Evolutionary conservation across 2,888 invertebrate genomes (phyloP), one percentile per base, ranked within the genome.

Genomic region (Catocala fraxini): DNA sequence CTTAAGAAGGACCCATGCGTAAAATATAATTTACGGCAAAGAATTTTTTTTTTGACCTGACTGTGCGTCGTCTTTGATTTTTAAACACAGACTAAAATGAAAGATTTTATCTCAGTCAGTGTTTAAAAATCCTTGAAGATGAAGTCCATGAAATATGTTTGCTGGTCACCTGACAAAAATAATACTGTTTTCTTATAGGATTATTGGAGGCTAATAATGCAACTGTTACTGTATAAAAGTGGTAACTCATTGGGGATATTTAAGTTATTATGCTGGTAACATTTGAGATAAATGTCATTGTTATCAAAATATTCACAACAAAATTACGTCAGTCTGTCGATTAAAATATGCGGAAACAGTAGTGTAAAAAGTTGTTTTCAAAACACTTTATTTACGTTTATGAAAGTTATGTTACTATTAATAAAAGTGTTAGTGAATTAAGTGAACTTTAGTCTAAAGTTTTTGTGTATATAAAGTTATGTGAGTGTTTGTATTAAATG

Each of bases 321-420:
- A 70, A 67, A 76, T 58, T 61, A 59, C 55, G 55, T 72, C 65
- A 58, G 67, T 80, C 79, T 83, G 84, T 83, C 70, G 74, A 75
- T 73, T 76, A 55, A 42, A 66, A 64, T 58, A 63, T 58, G 65
- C 45, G 61, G 33, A 33, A 46, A 11, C 56, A 65, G 51, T 56
- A 54, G 73, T 71, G 42, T 54, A n/a, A n/a, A 7, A 54, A 47
- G 33, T 64, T 66, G 60, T 62, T 46, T 54, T 54, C 53, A 69
- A 67, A 51, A 57, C 39, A 59, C 62, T 64, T 67, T 77, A 80
- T 79, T 81, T 85, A 87, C 87, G 86, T 79, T 71, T 71, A 68
- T 61, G 51, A 60, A 71, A 79, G 75, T 73, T 64, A 75, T 77
- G 72, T 78, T 55, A 71, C 41, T 54, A 67, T 65, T 53, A 60